Evolutionary conservation across 2,888 invertebrate species (phyloP).

Genomic region (Agrotis ipsilon): DNA sequence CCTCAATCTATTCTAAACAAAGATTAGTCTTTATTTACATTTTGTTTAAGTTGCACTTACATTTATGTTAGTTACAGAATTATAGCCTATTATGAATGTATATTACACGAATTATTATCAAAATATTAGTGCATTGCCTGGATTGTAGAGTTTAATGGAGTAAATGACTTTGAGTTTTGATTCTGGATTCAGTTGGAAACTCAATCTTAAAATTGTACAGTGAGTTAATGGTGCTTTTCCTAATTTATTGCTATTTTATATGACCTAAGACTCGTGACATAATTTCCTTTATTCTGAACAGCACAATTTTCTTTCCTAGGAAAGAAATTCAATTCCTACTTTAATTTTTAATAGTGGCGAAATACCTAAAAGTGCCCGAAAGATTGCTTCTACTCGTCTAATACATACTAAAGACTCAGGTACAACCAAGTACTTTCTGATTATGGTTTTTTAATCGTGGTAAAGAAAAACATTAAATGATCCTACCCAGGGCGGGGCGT

Average conservation of each 20-base stretch:
- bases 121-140: conserved; percentile 54
- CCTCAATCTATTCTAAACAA: conserved; percentile 49
- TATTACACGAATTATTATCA: conserved; percentile 56
- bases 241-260: not conserved
- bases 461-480: no score
- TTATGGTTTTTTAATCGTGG: no score
- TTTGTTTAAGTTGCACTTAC: conserved; percentile 42
- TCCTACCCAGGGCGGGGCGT: no score
- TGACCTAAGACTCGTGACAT: not conserved
- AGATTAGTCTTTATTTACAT: conserved; percentile 45
- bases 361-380: no score
- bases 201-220: not conserved
- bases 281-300: not conserved
- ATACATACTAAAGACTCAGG: no score
- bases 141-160: conserved; percentile 27
- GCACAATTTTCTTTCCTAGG: not conserved
- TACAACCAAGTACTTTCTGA: no score
- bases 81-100: conserved; percentile 58
- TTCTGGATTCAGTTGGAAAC: not conserved
- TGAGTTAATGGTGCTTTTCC: not conserved
- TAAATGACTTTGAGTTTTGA: conserved; percentile 47
- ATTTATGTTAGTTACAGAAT: conserved; percentile 29
- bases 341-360: no score
- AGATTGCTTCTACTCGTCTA: no score
- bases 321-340: no score